Base-by-base conservation (phyloP, 30 jellyfish, hydroid and myxozoan species). In the Cassiopea xamachana region DNA sequence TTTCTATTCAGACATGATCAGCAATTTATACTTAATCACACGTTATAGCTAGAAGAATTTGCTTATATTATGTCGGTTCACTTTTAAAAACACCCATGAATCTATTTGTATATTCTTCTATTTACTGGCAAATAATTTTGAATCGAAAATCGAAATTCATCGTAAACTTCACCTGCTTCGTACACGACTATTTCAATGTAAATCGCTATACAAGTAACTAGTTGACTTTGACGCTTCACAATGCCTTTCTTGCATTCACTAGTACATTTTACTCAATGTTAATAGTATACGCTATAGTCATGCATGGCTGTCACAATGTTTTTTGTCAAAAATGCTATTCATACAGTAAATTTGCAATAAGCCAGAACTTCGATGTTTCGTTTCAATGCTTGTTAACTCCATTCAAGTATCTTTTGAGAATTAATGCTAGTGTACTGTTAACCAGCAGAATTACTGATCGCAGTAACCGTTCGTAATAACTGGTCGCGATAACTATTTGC, bases 161-260 rank as follows among this genome's bases (percentile, higher is more conserved):
- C 59, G 81, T 46, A 75, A 2, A 43, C 43, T 75, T 46, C 84
- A 75, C 84, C 84, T 75, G 74, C 74, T 64, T 2, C 74, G 15
- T 5, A 64, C 74, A 64, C 6, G 43, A 64, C 15, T 64, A 64
- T 64, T 64, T 64, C 74, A 2, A 16, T 64, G 8, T 64, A 27
- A 64, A 16, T 4, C 8, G 12, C 64, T 55, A 3, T 55, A 55
- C 64, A 10, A 55, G 64, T 55, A 55, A 10, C 64, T 3, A 55
- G 12, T 55, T 10, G 64, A 55, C 64, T 55, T 55, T 55, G 10
- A 10, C 64, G 64, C 10, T 55, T 55, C 12, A 55, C 12, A 3
- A 10, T 55, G 12, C 64, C 64, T 55, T 55, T 10, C 64, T 55
- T 55, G 12, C 64, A 55, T 27, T 27, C 39, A 27, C 39, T 27